Conservation (phyloP, 2,888 invertebrate genomes). For the Ormyrus pomaceus region DNA sequence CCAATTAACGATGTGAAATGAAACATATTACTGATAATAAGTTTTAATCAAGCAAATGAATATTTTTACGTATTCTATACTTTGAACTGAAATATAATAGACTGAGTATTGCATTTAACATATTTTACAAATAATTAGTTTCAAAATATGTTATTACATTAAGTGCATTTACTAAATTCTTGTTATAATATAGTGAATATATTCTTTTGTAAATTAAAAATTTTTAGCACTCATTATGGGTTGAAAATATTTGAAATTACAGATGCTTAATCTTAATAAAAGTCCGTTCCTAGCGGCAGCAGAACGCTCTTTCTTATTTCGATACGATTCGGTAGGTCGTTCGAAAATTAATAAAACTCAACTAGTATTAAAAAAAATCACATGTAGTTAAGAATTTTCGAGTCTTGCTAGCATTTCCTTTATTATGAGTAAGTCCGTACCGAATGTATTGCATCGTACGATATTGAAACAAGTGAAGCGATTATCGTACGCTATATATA, state of each 20-base stretch:
- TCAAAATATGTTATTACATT: not conserved
- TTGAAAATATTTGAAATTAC: slow-evolving; percentile 43
- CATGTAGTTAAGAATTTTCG: slow-evolving; percentile 20
- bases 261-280: slow-evolving; percentile 39
- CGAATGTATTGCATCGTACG: slow-evolving; percentile 27
- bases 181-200: too few species aligned
- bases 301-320: slow-evolving; percentile 24
- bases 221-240: too few species aligned
- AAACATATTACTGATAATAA: too few species aligned
- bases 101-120: slow-evolving; percentile 32
- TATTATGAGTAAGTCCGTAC: slow-evolving; percentile 25
- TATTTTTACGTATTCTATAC: slow-evolving; percentile 1
- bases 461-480: slow-evolving; percentile 41
- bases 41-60: not conserved
- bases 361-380: slow-evolving; percentile 27
- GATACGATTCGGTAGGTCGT: slow-evolving; percentile 19
- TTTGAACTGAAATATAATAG: slow-evolving; percentile 40
- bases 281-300: not conserved
- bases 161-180: not conserved
- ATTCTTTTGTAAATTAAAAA: too few species aligned
- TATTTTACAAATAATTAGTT: not conserved
- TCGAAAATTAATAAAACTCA: slow-evolving; percentile 7
- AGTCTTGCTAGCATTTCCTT: slow-evolving; percentile 42
- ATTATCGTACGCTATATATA: slow-evolving; percentile 51
- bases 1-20: too few species aligned